These are phyloP conservation scores for Lepus americanus DNA, from an alignment of 2,113 vertebrate species.

Conservation along the genomic window DNA sequence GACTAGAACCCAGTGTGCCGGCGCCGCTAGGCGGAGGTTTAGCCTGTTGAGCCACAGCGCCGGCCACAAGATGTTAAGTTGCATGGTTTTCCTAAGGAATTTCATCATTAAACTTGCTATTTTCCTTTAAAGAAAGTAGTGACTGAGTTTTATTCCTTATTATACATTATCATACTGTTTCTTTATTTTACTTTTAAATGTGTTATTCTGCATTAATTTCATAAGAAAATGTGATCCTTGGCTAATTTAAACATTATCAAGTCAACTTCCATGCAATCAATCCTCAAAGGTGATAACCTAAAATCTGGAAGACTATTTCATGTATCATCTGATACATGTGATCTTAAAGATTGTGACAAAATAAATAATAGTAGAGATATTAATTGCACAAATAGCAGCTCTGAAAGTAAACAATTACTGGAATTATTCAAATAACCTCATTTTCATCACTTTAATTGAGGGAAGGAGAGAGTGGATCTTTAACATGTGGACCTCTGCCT, in stretches of 20 bases:
- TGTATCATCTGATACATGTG: background rate
- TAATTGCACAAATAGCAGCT: background rate
- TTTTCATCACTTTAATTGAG: background rate
- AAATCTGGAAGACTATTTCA: conserved; percentile 33
- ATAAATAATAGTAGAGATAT: background rate
- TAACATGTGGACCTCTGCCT: background rate
- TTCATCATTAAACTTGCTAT: conserved; percentile 15
- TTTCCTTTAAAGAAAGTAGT: conserved; percentile 17
- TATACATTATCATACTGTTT: background rate
- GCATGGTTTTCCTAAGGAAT: conserved; percentile 57
- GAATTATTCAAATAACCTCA: background rate
- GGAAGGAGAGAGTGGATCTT: background rate
- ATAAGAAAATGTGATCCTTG: background rate
- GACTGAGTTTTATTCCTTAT: background rate
- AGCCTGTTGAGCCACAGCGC: too few relatives aligned
- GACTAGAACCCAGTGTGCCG: too few relatives aligned
- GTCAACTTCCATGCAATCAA: conserved; percentile 25
- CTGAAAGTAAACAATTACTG: conserved; percentile 31
- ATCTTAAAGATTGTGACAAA: background rate
- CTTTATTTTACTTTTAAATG: conserved; percentile 44
- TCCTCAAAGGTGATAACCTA: conserved; percentile 38
- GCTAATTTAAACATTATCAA: conserved; percentile 1
- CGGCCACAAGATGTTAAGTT: conserved; percentile 50
- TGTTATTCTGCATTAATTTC: conserved; percentile 33
- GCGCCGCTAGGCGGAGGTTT: too few relatives aligned